Evolutionary conservation across 2,113 vertebrate genomes (phyloP).

Genomic region (Todiramphus saurophagus): DNA sequence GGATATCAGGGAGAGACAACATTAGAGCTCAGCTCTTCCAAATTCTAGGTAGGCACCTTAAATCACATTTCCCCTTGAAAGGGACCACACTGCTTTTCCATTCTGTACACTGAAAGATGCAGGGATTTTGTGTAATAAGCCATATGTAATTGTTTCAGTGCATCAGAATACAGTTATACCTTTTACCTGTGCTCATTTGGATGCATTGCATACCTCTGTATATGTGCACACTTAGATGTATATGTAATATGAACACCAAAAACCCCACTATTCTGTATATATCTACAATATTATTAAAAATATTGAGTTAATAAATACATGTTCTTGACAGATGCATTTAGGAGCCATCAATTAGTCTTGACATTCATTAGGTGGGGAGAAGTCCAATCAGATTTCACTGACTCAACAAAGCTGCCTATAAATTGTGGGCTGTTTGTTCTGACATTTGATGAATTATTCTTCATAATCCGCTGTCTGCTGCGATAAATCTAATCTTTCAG

Average conservation of each 20-base stretch:
- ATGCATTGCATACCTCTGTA: neutral
- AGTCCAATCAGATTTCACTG: slow-evolving; percentile 75
- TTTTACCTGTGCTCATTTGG: neutral
- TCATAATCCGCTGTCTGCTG: slow-evolving; percentile 78
- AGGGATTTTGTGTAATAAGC: neutral
- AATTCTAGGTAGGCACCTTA: neutral
- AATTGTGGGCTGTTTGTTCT: slow-evolving; percentile 75
- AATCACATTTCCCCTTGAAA: neutral
- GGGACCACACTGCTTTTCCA: neutral
- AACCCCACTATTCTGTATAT: neutral
- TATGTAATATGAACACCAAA: neutral
- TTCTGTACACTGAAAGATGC: neutral
- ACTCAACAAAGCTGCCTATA: slow-evolving; percentile 71
- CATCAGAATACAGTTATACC: neutral
- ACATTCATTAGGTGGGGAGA: slow-evolving; percentile 72
- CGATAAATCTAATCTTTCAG: slow-evolving; percentile 81
- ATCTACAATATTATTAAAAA: slow-evolving; percentile 71
- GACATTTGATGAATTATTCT: slow-evolving; percentile 84
- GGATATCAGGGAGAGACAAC: neutral
- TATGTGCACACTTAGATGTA: neutral
- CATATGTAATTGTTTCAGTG: neutral
- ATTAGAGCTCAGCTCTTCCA: neutral
- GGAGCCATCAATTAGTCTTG: slow-evolving; percentile 75
- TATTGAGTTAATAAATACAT: slow-evolving; percentile 73
- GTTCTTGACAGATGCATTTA: slow-evolving; percentile 67